These are phyloP conservation scores for Colostygia pectinataria DNA, from an alignment of 2,888 invertebrate genomes.

Conservation along the genomic window DNA sequence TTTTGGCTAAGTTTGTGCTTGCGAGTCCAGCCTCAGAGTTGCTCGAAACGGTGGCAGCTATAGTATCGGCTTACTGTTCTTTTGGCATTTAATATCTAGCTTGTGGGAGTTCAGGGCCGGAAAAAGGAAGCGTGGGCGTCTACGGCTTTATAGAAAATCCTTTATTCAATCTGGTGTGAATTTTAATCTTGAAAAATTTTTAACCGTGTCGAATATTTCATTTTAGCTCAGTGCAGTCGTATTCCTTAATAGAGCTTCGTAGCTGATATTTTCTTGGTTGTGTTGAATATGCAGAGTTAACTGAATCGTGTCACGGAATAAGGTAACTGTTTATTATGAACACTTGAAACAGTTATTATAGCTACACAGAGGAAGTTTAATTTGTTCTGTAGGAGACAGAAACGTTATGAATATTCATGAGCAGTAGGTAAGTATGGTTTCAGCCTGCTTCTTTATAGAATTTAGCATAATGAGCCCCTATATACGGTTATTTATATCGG, in stretches of 20 bases:
- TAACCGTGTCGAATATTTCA: slow-evolving; percentile 21
- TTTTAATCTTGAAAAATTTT: slow-evolving; percentile 37
- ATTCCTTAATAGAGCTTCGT: too few species aligned
- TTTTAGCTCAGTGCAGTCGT: slow-evolving; percentile 14
- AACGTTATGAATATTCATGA: slow-evolving; percentile 47
- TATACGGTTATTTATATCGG: slow-evolving; percentile 40
- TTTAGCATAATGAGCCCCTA: slow-evolving; percentile 38
- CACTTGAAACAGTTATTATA: slow-evolving; percentile 17
- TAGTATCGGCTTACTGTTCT: slow-evolving; percentile 38
- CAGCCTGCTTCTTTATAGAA: slow-evolving; percentile 42
- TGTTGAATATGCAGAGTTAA: slow-evolving; percentile 8
- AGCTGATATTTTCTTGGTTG: too few species aligned
- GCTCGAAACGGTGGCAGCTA: slow-evolving; percentile 18
- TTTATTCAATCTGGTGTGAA: slow-evolving; percentile 41
- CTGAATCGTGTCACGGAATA: slow-evolving; percentile 22
- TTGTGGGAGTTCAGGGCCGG: slow-evolving; percentile 47
- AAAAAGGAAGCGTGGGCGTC: slow-evolving; percentile 48
- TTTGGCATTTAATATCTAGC: slow-evolving; percentile 53
- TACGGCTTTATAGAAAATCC: slow-evolving; percentile 47
- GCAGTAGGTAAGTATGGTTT: slow-evolving; percentile 37
- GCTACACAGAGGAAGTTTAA: slow-evolving; percentile 34
- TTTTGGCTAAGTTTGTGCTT: slow-evolving; percentile 23
- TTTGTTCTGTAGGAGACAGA: slow-evolving; percentile 38
- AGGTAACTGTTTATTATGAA: slow-evolving; percentile 29
- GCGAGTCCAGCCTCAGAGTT: slow-evolving; percentile 20